Evolutionary conservation across 2,797 vertebrate genomes (phyloP).

Genomic region (Erpetoichthys calabaricus): DNA sequence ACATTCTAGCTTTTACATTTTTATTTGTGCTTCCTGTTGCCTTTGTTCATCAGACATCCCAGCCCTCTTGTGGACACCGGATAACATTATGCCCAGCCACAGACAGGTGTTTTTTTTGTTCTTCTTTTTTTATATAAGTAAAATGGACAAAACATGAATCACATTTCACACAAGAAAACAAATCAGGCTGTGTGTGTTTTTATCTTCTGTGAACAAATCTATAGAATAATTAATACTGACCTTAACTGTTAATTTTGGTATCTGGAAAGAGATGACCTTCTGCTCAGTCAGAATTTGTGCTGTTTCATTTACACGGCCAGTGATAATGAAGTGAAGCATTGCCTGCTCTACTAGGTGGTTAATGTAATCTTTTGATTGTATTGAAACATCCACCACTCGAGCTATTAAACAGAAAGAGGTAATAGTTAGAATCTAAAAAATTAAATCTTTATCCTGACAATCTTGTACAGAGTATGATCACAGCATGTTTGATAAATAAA

Average conservation of each 20-base stretch:
- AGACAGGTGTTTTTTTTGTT: too few species aligned
- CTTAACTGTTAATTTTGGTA: conserved; percentile 62
- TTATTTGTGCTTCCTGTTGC: too few species aligned
- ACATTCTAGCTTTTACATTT: too few species aligned
- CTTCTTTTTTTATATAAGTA: too few species aligned
- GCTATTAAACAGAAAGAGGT: conserved; percentile 33
- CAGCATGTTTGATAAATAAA: not conserved
- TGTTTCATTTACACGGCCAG: conserved; percentile 68
- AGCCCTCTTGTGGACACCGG: too few species aligned
- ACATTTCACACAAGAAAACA: too few species aligned
- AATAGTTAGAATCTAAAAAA: not conserved
- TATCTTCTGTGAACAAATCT: too few species aligned
- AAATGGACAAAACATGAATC: too few species aligned
- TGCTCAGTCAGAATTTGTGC: conserved; percentile 62
- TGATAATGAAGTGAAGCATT: conserved; percentile 78
- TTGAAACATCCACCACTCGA: conserved; percentile 38
- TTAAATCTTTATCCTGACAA: conserved; percentile 6
- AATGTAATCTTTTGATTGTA: conserved; percentile 62
- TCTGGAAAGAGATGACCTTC: conserved; percentile 54
- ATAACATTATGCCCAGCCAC: too few species aligned
- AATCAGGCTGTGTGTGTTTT: too few species aligned
- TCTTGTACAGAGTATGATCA: conserved; percentile 9
- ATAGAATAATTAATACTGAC: conserved; percentile 32
- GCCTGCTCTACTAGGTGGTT: conserved; percentile 76
- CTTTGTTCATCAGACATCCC: too few species aligned